Conservation (phyloP, 2,113 vertebrate genomes). For the Xyrauchen texanus region DNA sequence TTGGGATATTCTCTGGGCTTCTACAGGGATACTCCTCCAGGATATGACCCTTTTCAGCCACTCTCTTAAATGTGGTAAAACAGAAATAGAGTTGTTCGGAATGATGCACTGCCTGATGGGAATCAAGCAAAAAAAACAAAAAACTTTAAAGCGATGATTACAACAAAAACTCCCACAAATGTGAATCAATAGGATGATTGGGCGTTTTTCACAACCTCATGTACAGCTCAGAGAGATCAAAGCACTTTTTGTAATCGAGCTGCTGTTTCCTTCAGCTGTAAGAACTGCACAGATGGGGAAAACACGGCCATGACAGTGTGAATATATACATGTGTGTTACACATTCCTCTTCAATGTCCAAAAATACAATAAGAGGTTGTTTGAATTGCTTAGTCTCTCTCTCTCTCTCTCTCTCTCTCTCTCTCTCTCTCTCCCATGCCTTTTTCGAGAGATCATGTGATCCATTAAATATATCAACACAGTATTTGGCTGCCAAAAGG, state of each 20-base stretch:
- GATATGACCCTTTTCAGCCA: too few relatives aligned
- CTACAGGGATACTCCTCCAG: too few relatives aligned
- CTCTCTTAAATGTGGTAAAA: background rate
- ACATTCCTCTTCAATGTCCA: too few relatives aligned
- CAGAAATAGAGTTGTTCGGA: background rate
- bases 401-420: conserved; percentile 14
- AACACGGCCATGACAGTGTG: background rate
- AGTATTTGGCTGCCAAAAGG: conserved; percentile 31
- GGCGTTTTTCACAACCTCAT: conserved; percentile 34
- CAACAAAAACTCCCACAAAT: conserved; percentile 41
- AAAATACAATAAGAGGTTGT: background rate
- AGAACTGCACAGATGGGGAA: conserved; percentile 25
- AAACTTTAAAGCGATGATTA: conserved; percentile 40
- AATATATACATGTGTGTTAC: too few relatives aligned
- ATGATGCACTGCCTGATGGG: background rate
- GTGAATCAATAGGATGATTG: conserved; percentile 53
- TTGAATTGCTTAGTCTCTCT: background rate
- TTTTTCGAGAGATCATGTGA: conserved; percentile 30
- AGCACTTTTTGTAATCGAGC: conserved; percentile 36
- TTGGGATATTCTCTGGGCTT: too few relatives aligned
- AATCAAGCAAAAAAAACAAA: background rate
- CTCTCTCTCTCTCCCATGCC: background rate
- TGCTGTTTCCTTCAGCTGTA: conserved; percentile 34
- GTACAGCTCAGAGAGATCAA: conserved; percentile 51
- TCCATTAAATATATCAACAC: background rate